Evolutionary conservation across 2,888 invertebrate genomes (phyloP), one percentile per base, ranked within the genome.

Genomic region (Onthophagus sagittarius): DNA sequence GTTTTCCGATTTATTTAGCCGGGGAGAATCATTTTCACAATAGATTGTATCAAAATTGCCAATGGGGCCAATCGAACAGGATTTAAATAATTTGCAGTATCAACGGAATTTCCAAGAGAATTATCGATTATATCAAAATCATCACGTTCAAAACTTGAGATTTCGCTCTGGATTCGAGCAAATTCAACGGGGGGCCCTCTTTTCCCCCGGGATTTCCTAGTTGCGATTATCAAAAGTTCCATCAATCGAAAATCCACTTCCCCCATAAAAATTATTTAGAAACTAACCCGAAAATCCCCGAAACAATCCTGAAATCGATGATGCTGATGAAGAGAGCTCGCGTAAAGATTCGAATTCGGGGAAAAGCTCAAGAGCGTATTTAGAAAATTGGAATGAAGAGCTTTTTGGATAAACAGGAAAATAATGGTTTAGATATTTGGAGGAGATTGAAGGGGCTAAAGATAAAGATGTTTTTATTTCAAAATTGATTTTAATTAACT

Each of bases 351-450:
- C 79, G 5, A 79, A 78, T 6, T 76, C 78, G 0, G 80, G 81
- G 62, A 78, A 79, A 39, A 82, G 79, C 71, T 77, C 85, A 4
- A 83, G 84, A 71, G 82, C 83, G 53, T 85, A 81, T 72, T 77
- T 85, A 62, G 85, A 85, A 73, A 84, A 81, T 67, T 84, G 84
- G 84, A 83, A 82, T 0, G 85, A 84, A 64, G 84, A 83, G 84
- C 13, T 78, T 80, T 0, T 76, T 79, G 0, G 78, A 79, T 0
- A 82, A 81, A 14, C 62, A 73, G n/a, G 76, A 77, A 63, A 65
- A 69, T 5, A 65, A 71, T n/a, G n/a, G n/a, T 9, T 74, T 72
- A 3, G 69, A 63, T 15, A n/a, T n/a, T n/a, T n/a, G n/a, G n/a
- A n/a, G n/a, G n/a, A n/a, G n/a, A n/a, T n/a, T n/a, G n/a, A n/a